A percentile compares a stretch with the other conserved stretches of the same genome.
Evolutionary conservation across 2,888 invertebrate species (phyloP).

Genomic region (Caenorhabditis imperialis): DNA sequence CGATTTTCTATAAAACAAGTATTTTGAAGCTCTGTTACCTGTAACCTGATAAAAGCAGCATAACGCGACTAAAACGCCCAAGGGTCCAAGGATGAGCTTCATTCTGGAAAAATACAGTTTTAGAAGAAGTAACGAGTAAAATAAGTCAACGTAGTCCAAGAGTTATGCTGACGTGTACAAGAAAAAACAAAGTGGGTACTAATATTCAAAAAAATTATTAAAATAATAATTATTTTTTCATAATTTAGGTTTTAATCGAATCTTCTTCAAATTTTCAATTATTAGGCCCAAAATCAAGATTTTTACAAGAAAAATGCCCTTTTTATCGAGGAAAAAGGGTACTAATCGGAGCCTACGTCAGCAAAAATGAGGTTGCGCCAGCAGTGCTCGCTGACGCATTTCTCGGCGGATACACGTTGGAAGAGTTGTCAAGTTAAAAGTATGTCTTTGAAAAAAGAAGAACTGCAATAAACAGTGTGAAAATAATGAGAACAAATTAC

Average conservation of each 20-base stretch:
- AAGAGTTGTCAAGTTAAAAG: neutral
- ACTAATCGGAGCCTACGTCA: constrained; percentile 7
- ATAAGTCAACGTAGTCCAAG: neutral
- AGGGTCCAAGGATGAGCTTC: constrained; percentile 36
- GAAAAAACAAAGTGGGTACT: neutral
- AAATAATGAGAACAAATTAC: too few species aligned
- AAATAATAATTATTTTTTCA: neutral
- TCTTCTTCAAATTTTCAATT: too few species aligned
- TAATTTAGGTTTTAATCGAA: too few species aligned
- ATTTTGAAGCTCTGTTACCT: constrained; percentile 18
- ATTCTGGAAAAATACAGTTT: constrained; percentile 32
- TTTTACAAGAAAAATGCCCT: too few species aligned
- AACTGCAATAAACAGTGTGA: neutral
- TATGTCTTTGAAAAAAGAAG: neutral
- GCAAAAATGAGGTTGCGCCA: neutral
- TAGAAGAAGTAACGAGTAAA: neutral
- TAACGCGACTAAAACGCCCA: constrained; percentile 28
- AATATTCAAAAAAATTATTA: neutral
- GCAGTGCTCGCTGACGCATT: neutral
- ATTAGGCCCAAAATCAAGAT: too few species aligned
- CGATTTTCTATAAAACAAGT: neutral
- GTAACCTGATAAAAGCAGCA: constrained; percentile 28
- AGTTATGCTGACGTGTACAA: constrained; percentile 39
- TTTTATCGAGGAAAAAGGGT: constrained; percentile 3
- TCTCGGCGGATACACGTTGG: constrained; percentile 3